Evolutionary conservation across 2,797 vertebrate genomes (phyloP).

Genomic region (Remorina albescens): DNA sequence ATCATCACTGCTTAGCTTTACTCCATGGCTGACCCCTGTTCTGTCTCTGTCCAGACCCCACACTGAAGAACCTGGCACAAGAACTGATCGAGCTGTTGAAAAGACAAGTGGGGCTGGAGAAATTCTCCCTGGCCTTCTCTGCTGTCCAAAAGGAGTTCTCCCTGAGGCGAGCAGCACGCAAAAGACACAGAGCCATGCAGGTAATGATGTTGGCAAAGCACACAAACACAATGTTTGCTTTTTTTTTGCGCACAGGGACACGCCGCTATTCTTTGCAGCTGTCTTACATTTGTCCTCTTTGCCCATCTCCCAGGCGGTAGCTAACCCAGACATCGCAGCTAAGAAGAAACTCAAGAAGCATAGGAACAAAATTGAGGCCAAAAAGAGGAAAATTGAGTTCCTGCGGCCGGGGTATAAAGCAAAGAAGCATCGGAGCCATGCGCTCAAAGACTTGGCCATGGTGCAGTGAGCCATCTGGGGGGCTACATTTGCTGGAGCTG

Average conservation of each 20-base stretch:
- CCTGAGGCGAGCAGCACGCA: conserved; percentile 89
- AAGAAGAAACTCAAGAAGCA: conserved; percentile 97
- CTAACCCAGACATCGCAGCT: conserved; percentile 95
- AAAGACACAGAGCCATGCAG: conserved; percentile 92
- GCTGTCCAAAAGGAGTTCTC: conserved; percentile 92
- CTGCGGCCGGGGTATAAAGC: conserved; percentile 90
- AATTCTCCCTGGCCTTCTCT: conserved; percentile 92
- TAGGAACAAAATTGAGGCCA: conserved; percentile 93
- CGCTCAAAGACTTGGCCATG: conserved; percentile 92
- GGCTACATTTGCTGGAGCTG: too few relatives aligned
- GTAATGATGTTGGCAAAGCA: conserved; percentile 71
- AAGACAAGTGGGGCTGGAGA: conserved; percentile 91
- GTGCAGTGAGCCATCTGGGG: conserved; percentile 85
- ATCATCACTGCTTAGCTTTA: not conserved
- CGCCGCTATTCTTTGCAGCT: fast-evolving
- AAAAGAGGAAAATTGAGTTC: conserved; percentile 95
- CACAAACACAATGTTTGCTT: not conserved
- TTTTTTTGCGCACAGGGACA: not conserved
- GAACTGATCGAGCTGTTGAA: conserved; percentile 97
- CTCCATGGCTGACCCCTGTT: not conserved
- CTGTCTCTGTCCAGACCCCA: conserved; percentile 85
- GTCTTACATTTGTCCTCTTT: not conserved
- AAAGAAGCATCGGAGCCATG: conserved; percentile 88
- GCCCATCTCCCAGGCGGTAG: conserved; percentile 86
- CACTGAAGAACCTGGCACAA: conserved; percentile 94